These are phyloP conservation scores for Thereva nobilitata DNA, from an alignment of 2,888 invertebrate genomes.

Conservation along the genomic window DNA sequence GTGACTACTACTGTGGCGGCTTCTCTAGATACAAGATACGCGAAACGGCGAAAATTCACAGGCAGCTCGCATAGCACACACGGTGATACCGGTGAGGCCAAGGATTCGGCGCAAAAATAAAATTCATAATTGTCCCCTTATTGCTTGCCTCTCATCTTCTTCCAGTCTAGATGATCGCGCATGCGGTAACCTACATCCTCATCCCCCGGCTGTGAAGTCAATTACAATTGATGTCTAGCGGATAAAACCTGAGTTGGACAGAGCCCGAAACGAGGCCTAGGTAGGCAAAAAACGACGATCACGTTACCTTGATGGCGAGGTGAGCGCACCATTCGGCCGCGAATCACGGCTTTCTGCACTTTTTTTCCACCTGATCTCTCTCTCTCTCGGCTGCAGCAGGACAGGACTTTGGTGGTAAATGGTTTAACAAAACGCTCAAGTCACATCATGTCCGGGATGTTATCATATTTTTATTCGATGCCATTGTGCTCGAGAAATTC, in stretches of 20 bases:
- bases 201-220: constrained; percentile 10
- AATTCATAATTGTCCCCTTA: constrained; percentile 33
- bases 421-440: constrained; percentile 26
- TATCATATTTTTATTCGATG: constrained; percentile 30
- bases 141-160: constrained; percentile 31
- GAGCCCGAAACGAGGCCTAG: neutral
- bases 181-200: neutral
- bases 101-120: constrained; percentile 13
- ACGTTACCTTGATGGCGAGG: too few relatives aligned
- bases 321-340: too few relatives aligned
- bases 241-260: neutral
- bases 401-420: constrained; percentile 25
- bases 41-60: too few relatives aligned
- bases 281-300: constrained; percentile 14
- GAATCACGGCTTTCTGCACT: neutral
- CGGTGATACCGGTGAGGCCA: too few relatives aligned
- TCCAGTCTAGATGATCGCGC: constrained; percentile 19
- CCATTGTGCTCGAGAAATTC: constrained; percentile 28
- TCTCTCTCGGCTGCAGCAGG: neutral
- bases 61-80: too few relatives aligned
- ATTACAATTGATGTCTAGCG: constrained; percentile 27
- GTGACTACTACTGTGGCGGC: constrained; percentile 6
- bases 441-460: constrained; percentile 28
- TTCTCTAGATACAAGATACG: neutral
- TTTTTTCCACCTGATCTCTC: constrained; percentile 14